Base-by-base conservation (phyloP, 37 sponge, comb jelly and placozoan genomes). In the Eunapius fragilis region DNA sequence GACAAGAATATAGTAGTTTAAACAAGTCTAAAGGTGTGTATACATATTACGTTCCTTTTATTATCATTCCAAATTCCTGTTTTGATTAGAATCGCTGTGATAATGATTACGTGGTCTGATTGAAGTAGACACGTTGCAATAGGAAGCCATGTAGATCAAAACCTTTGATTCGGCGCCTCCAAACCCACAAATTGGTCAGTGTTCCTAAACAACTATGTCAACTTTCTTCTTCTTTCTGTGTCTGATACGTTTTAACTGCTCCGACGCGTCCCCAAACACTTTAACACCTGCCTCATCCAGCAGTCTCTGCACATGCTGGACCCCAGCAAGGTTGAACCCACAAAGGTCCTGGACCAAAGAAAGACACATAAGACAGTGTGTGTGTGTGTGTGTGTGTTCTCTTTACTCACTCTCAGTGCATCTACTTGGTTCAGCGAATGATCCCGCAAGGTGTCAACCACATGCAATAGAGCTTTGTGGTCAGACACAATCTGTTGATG, bases 251-350 rank as follows among this genome's bases (percentile, higher is more conserved):
- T 69, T 81, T 0, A 72, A 17, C 34, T 84, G 90, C 22, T 78
- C 77, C 31, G 91, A 48, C 2, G 84, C 84, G 28, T 96, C 96
- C 30, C 47, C 82, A 87, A 96, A 96, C 32, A 93, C 69, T 3
- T 37, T 36, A 5, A 75, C 37, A 2, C 83, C 89, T 6, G 50
- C 67, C 17, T 33, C 50, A 31, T 84, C 90, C 75, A 91, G 26
- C 69, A 91, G 87, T 58, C 84, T 48, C 84, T 87, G 88, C 12
- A 91, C 0, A 48, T 78, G 85, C 67, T 91, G 81, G 69, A 96
- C 84, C 0, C 86, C 97, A 41, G 95, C 97, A 76, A 96, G 75
- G 76, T 96, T 96, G 84, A 94, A 87, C 2, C 97, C 97, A 37
- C 83, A 78, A 72, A 92, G 38, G 72, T 94, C 97, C 97, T 94